These are phyloP conservation scores for Saimiri boliviensis DNA, from an alignment of 2,113 vertebrate species.

Conservation along the genomic window DNA sequence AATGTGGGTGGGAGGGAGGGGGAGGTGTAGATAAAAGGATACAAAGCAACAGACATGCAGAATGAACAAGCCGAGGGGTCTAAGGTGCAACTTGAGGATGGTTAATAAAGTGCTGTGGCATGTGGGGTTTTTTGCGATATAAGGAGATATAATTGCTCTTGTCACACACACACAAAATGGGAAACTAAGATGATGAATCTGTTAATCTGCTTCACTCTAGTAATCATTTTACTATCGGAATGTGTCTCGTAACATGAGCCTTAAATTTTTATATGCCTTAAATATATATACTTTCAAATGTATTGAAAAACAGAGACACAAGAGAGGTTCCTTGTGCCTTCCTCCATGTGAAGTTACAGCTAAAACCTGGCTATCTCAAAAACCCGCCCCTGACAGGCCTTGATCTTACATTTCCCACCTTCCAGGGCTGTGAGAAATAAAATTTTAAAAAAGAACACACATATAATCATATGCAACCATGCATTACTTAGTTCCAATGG, in stretches of 20 bases:
- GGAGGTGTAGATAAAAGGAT: not conserved
- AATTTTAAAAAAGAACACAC: not conserved
- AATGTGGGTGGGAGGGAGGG: not conserved
- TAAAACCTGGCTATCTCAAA: not conserved
- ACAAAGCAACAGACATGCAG: not conserved
- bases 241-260: not conserved
- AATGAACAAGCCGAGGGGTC: not conserved
- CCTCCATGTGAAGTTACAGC: not conserved
- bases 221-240: not conserved
- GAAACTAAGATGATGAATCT: not conserved
- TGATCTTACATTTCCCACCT: not conserved
- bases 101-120: not conserved
- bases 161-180: not conserved
- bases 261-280: not conserved
- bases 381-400: not conserved
- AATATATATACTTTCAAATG: not conserved
- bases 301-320: not conserved
- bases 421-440: not conserved
- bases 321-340: not conserved
- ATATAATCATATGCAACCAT: not conserved
- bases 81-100: not conserved
- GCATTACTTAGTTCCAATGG: not conserved
- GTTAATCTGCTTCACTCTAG: not conserved
- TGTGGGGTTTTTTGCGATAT: not conserved
- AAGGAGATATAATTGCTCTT: not conserved